Evolutionary conservation across 2,797 vertebrate genomes (phyloP).

Genomic region (Macroramphosus scolopax): DNA sequence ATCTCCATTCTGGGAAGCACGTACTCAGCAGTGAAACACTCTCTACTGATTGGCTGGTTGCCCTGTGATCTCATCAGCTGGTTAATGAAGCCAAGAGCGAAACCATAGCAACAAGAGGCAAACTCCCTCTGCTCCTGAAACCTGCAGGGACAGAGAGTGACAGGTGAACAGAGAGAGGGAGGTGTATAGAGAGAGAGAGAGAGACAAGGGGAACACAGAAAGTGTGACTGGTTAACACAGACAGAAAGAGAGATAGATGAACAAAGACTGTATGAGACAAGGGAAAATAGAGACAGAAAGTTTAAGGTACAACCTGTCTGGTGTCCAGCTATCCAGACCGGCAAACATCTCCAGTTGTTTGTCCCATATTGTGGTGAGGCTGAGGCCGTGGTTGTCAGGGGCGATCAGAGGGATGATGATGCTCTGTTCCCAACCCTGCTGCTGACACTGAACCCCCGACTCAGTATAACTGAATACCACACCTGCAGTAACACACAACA

Average conservation of each 20-base stretch:
- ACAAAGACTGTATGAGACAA: too few relatives aligned
- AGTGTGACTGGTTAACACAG: neutral
- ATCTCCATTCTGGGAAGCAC: slow-evolving; percentile 73
- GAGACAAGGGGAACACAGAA: neutral
- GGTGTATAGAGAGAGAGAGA: neutral
- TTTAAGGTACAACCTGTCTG: slow-evolving; percentile 71
- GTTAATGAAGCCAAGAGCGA: slow-evolving; percentile 81
- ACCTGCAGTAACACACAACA: slow-evolving; percentile 57
- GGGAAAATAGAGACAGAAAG: neutral
- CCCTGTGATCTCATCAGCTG: slow-evolving; percentile 66
- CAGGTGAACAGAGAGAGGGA: neutral
- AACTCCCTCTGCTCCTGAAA: slow-evolving; percentile 78
- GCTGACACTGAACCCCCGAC: slow-evolving; percentile 71
- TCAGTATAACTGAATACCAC: slow-evolving; percentile 80
- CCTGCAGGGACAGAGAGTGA: slow-evolving; percentile 57
- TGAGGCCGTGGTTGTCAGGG: slow-evolving; percentile 48
- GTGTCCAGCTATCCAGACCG: slow-evolving; percentile 69
- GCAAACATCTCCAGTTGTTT: slow-evolving; percentile 79
- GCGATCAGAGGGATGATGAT: slow-evolving; percentile 75
- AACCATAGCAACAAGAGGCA: slow-evolving; percentile 82
- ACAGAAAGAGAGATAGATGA: too few relatives aligned
- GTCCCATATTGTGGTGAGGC: slow-evolving; percentile 78
- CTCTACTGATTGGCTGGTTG: slow-evolving; percentile 63
- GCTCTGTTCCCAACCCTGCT: slow-evolving; percentile 81
- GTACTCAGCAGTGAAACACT: slow-evolving; percentile 74